Evolutionary conservation across 2,113 vertebrate species (phyloP).

Genomic region (Rana temporaria): DNA sequence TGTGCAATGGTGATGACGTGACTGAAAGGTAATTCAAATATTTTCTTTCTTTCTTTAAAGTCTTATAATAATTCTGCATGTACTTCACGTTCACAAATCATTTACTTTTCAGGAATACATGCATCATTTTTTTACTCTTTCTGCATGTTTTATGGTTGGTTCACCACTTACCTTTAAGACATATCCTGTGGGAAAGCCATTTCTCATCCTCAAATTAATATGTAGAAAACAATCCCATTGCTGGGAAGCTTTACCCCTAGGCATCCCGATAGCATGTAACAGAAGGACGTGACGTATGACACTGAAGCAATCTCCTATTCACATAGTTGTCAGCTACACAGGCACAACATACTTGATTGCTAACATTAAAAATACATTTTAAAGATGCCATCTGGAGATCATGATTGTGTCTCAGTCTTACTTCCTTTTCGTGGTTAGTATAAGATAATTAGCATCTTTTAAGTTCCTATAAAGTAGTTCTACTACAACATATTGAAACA

Average conservation of each 20-base stretch:
- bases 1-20: no score
- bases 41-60: no score
- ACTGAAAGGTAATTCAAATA: no score
- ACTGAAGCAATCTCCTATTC: neutral
- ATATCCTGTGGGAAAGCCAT: neutral
- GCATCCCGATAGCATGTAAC: constrained; percentile 6
- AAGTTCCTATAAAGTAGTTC: constrained; percentile 17
- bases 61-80: no score
- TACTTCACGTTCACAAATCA: neutral
- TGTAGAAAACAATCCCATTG: constrained; percentile 2
- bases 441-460: constrained; percentile 41
- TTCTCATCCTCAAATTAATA: constrained; percentile 36
- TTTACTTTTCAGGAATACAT: neutral
- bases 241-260: neutral
- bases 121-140: neutral
- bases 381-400: constrained; percentile 43
- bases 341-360: constrained; percentile 36
- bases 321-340: constrained; percentile 27
- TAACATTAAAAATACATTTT: constrained; percentile 42
- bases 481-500: constrained; percentile 23
- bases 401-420: constrained; percentile 31
- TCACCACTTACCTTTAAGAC: neutral
- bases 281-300: neutral
- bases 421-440: constrained; percentile 5
- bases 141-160: neutral